Base-by-base conservation (phyloP, 2,888 invertebrate genomes). In the Suillia variegata region DNA sequence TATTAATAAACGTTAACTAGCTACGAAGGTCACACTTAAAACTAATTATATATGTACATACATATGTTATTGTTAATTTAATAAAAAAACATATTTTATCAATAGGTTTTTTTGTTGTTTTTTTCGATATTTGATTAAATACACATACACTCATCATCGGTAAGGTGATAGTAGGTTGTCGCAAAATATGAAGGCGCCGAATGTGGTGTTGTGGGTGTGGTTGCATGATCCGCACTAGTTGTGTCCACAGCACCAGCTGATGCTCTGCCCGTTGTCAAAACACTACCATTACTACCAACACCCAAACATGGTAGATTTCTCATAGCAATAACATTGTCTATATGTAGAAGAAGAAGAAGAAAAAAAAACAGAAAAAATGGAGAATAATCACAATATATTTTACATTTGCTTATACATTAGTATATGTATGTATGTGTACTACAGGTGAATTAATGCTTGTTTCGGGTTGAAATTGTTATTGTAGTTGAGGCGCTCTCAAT, bases 91-190 rank as follows among this genome's bases (percentile, higher is more conserved):
- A n/a, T n/a, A n/a, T n/a, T n/a, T n/a, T n/a, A n/a, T n/a, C n/a
- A n/a, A n/a, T n/a, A n/a, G n/a, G n/a, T n/a, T n/a, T n/a, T n/a
- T n/a, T n/a, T n/a, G n/a, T n/a, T n/a, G n/a, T n/a, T n/a, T n/a
- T n/a, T n/a, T n/a, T n/a, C n/a, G n/a, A n/a, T n/a, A n/a, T n/a
- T n/a, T n/a, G n/a, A n/a, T n/a, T n/a, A n/a, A n/a, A n/a, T n/a
- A n/a, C n/a, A 80, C 80, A 69, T 81, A 81, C 80, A 81, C 80
- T 81, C 80, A 73, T 81, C 80, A 70, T 81, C 80, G 61, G 79
- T 76, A 62, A 80, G 72, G 67, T 81, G 80, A 69, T 81, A 81
- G 68, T 80, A 80, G 50, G 80, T 80, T 70, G 80, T 79, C 59
- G 81, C 73, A 72, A 80, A 81, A 69, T 80, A 81, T 62, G 80